Evolutionary conservation across 2,797 vertebrate species (phyloP).

Genomic region (Cephalopachus bancanus): DNA sequence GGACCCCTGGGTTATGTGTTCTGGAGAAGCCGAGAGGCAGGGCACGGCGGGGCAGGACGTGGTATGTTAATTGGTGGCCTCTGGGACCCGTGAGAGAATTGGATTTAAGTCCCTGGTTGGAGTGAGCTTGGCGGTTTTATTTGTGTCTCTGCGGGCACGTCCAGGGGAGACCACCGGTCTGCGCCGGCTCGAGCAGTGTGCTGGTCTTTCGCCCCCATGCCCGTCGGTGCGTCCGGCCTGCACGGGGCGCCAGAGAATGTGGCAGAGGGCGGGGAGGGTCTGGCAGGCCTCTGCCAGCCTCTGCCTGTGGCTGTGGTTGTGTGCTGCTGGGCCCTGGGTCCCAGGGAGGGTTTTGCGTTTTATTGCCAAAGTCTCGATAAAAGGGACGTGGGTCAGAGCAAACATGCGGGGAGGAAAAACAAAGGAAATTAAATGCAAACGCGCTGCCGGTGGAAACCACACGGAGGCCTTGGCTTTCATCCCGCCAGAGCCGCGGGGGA

Average conservation of each 20-base stretch:
- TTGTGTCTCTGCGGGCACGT: neutral
- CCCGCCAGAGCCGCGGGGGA: conserved; percentile 14
- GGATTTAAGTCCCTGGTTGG: conserved; percentile 67
- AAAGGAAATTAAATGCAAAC: conserved; percentile 83
- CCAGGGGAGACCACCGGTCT: neutral
- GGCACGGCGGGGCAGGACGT: neutral
- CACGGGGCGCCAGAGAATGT: neutral
- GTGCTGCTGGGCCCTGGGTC: neutral
- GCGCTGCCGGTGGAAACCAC: conserved; percentile 59
- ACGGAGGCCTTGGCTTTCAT: conserved; percentile 69
- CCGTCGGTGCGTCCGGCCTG: rapidly evolving
- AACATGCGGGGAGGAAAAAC: conserved; percentile 74
- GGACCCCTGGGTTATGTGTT: conserved; percentile 74
- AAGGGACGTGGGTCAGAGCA: conserved; percentile 77
- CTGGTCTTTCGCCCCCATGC: neutral
- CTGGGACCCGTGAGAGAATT: conserved; percentile 75
- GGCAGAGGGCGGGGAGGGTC: neutral
- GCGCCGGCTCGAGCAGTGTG: rapidly evolving
- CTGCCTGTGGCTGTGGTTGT: neutral
- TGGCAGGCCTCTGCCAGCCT: neutral
- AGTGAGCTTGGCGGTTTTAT: conserved; percentile 74
- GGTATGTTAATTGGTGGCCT: conserved; percentile 81
- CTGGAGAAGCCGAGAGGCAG: conserved; percentile 67
- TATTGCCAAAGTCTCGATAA: conserved; percentile 77
- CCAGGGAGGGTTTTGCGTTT: conserved; percentile 78